These are phyloP conservation scores for Atta colombica DNA, from an alignment of 1,140 invertebrate species.

Conservation along the genomic window DNA sequence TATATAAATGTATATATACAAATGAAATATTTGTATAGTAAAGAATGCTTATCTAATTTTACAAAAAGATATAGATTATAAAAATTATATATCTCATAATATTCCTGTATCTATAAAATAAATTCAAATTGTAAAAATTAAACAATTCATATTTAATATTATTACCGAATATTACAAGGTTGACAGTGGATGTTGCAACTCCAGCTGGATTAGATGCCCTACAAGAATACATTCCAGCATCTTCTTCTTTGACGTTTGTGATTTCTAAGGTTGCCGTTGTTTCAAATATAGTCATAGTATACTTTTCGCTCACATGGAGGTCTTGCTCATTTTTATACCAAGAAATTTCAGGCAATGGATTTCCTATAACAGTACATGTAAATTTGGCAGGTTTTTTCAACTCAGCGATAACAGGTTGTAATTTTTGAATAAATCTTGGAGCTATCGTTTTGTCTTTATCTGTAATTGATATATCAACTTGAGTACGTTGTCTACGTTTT, in stretches of 20 bases:
- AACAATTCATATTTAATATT: slow-evolving; percentile 58
- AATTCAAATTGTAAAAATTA: slow-evolving; percentile 50
- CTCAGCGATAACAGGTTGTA: slow-evolving; percentile 90
- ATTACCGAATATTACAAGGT: slow-evolving; percentile 90
- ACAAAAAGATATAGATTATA: slow-evolving; percentile 2
- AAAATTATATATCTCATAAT: background rate
- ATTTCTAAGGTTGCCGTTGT: slow-evolving; percentile 90
- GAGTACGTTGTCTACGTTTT: slow-evolving; percentile 84
- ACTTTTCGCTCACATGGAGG: slow-evolving; percentile 89
- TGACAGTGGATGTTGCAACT: slow-evolving; percentile 92
- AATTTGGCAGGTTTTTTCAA: slow-evolving; percentile 89
- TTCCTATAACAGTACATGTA: slow-evolving; percentile 90
- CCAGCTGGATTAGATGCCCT: slow-evolving; percentile 92
- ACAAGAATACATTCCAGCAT: slow-evolving; percentile 93
- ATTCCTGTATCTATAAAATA: slow-evolving; percentile 4
- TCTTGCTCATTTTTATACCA: slow-evolving; percentile 93
- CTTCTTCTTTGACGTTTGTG: slow-evolving; percentile 88
- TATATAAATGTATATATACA: no score
- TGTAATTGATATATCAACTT: slow-evolving; percentile 86
- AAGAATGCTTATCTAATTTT: slow-evolving; percentile 7
- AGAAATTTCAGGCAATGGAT: slow-evolving; percentile 90
- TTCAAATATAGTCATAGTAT: slow-evolving; percentile 88
- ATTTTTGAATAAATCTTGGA: slow-evolving; percentile 90
- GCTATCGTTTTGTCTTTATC: slow-evolving; percentile 87
- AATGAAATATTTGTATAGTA: background rate